Evolutionary conservation across 2,113 vertebrate genomes (phyloP).

Genomic region (Mungos mungo): DNA sequence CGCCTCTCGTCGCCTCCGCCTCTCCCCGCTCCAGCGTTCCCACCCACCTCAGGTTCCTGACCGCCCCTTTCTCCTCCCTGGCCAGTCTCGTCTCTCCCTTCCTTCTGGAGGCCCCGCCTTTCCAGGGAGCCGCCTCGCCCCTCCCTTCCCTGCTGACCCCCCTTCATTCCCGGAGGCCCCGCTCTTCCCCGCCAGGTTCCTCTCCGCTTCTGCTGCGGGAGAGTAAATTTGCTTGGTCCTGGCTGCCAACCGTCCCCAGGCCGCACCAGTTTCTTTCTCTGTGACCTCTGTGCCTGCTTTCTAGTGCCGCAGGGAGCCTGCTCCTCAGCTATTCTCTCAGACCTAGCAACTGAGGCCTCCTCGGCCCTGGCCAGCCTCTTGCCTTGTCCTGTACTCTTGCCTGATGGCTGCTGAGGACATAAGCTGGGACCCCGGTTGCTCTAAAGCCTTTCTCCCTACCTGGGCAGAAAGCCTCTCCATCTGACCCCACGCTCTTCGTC

Average conservation of each 20-base stretch:
- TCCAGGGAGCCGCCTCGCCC: neutral
- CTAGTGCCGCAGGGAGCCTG: neutral
- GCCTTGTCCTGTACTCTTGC: neutral
- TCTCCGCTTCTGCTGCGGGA: rapidly evolving
- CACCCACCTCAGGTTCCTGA: neutral
- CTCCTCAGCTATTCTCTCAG: no score
- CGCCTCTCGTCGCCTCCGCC: neutral
- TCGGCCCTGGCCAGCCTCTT: neutral
- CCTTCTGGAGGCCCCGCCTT: neutral
- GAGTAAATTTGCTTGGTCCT: rapidly evolving
- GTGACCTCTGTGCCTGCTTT: neutral
- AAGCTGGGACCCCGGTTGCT: neutral
- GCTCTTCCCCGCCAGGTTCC: neutral
- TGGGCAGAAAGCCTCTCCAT: neutral
- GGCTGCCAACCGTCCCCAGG: rapidly evolving
- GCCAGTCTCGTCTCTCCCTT: rapidly evolving
- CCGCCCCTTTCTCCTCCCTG: neutral
- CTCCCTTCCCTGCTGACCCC: no score
- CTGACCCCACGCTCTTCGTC: neutral
- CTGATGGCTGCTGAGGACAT: neutral
- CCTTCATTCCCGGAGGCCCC: neutral
- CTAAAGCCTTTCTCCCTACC: neutral
- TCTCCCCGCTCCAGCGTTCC: neutral
- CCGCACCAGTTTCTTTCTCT: rapidly evolving
- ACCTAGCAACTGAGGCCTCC: neutral